Conservation (phyloP, 2,113 vertebrate species). For the Tichodroma muraria region DNA sequence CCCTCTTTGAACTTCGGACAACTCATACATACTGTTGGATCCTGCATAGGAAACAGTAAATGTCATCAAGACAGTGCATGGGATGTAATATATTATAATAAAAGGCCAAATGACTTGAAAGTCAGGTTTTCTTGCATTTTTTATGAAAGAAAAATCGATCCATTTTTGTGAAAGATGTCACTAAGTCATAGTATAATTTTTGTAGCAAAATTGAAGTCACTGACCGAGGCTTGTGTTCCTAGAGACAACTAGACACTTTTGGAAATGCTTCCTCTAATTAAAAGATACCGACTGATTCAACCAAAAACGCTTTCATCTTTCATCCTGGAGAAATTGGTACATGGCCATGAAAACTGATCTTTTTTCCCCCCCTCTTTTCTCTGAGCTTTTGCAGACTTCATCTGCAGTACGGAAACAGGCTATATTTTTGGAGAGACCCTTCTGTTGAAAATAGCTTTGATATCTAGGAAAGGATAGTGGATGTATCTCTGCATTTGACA, state of each 20-base stretch:
- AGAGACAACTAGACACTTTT: conserved; percentile 27
- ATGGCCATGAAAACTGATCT: conserved; percentile 38
- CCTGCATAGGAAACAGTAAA: conserved; percentile 43
- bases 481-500: neutral
- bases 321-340: conserved; percentile 46
- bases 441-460: conserved; percentile 58
- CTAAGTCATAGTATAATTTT: conserved; percentile 40
- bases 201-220: conserved; percentile 35
- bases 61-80: conserved; percentile 42
- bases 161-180: conserved; percentile 42
- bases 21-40: conserved; percentile 1
- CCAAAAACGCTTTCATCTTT: conserved; percentile 53
- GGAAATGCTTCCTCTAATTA: conserved; percentile 44
- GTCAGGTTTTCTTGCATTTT: conserved; percentile 55
- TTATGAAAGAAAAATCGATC: conserved; percentile 55
- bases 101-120: conserved; percentile 62
- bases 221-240: conserved; percentile 22
- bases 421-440: conserved; percentile 52
- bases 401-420: conserved; percentile 35
- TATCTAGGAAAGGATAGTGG: conserved; percentile 41
- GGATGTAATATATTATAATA: conserved; percentile 56
- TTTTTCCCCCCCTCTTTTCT: neutral
- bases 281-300: conserved; percentile 27
- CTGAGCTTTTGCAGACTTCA: conserved; percentile 43
- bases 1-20: conserved; percentile 43